Percentiles rank a stretch among this genome's conserved stretches.
Evolutionary conservation across 2,797 vertebrate genomes (phyloP).

Genomic region (Acanthiza pusilla): DNA sequence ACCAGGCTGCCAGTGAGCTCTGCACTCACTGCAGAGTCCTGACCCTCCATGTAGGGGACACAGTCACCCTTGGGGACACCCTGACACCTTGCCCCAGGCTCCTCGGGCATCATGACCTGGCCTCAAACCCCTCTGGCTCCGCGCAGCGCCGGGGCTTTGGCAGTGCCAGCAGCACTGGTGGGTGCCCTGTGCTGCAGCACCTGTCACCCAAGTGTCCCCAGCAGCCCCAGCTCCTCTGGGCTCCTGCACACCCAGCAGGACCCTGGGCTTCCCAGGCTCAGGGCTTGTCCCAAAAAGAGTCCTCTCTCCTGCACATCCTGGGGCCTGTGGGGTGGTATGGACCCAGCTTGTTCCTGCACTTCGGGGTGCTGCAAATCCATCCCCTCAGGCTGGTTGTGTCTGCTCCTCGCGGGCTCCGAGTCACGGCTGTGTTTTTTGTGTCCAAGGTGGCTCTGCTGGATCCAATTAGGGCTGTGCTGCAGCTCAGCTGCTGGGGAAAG

Average conservation of each 20-base stretch:
- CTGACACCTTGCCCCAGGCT: background rate
- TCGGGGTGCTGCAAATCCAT: background rate
- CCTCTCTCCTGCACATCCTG: background rate
- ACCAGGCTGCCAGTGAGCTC: background rate
- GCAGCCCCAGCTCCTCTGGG: background rate
- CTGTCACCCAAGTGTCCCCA: accelerated
- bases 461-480: background rate
- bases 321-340: accelerated
- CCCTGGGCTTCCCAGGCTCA: background rate
- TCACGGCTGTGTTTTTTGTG: slow-evolving; percentile 2
- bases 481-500: background rate
- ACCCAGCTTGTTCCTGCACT: background rate
- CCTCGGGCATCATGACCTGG: background rate
- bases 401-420: background rate
- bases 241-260: background rate
- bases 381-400: background rate
- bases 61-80: background rate
- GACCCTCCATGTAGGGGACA: background rate
- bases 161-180: background rate
- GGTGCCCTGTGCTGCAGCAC: background rate
- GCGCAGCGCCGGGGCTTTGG: accelerated
- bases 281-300: background rate
- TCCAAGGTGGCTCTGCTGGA: background rate
- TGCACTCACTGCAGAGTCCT: background rate
- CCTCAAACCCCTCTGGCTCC: background rate